phyloP scores from a whole-genome alignment of 2,888 invertebrate species.

The Stegophylla sp. region DNA sequence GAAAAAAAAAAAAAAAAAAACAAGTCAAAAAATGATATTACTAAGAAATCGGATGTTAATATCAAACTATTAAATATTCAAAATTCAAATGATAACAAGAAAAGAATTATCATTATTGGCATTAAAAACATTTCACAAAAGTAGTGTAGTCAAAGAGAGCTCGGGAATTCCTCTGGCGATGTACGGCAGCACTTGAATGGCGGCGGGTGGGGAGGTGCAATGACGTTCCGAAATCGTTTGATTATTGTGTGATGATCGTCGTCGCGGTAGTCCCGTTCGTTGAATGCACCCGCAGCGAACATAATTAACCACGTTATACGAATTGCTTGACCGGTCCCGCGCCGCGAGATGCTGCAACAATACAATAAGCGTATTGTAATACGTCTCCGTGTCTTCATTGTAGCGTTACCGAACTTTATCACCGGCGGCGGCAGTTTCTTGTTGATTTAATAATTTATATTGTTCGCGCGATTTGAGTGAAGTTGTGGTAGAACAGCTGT shows the following conservation, averaged over 20 bases:
- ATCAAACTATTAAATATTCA: too few relatives aligned
- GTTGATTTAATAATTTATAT: background rate
- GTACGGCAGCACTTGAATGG: background rate
- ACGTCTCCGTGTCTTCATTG: too few relatives aligned
- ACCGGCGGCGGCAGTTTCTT: background rate
- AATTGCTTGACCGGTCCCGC: background rate
- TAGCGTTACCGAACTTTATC: conserved; percentile 1
- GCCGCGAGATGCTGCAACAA: too few relatives aligned
- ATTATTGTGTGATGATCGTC: too few relatives aligned
- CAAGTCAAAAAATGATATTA: too few relatives aligned
- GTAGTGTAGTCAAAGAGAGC: too few relatives aligned
- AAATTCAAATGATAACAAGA: too few relatives aligned
- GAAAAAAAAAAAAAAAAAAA: too few relatives aligned
- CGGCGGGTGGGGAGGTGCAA: background rate
- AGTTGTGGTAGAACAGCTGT: background rate
- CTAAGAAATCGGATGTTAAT: background rate
- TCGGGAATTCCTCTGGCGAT: too few relatives aligned
- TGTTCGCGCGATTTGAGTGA: conserved; percentile 4
- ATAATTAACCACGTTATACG: conserved; percentile 4
- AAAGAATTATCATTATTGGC: too few relatives aligned
- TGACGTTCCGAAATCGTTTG: background rate
- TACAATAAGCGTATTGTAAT: too few relatives aligned
- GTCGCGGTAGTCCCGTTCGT: background rate
- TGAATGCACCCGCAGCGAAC: conserved; percentile 9
- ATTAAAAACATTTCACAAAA: too few relatives aligned